Conservation (phyloP, 2,888 invertebrate species). For the Nysson spinosus region DNA sequence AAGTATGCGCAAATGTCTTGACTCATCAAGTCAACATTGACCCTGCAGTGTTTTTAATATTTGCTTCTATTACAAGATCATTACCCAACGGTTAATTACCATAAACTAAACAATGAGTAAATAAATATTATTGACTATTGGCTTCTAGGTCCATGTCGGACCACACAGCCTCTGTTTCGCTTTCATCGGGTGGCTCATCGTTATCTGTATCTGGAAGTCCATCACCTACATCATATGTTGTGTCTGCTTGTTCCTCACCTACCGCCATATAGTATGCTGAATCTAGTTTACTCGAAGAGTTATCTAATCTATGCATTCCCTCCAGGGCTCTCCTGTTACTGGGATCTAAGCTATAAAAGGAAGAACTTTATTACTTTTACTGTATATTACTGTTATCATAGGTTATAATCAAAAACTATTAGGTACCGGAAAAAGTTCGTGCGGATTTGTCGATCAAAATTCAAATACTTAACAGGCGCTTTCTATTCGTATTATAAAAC, state of each 20-base stretch:
- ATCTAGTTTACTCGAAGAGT: slow-evolving; percentile 78
- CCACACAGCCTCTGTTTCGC: slow-evolving; percentile 82
- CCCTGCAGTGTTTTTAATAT: no score
- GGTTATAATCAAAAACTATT: no score
- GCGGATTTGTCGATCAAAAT: no score
- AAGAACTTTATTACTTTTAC: slow-evolving; percentile 3
- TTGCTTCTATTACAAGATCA: no score
- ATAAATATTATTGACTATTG: slow-evolving; percentile 73
- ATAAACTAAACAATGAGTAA: no score
- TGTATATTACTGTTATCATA: no score
- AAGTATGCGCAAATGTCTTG: no score
- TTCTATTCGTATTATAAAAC: no score
- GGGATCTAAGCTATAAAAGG: slow-evolving; percentile 80
- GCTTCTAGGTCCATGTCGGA: slow-evolving; percentile 82
- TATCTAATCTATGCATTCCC: slow-evolving; percentile 82
- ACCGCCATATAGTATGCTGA: slow-evolving; percentile 79
- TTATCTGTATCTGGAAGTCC: slow-evolving; percentile 77
- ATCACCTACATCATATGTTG: slow-evolving; percentile 78
- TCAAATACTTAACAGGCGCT: no score
- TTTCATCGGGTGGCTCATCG: slow-evolving; percentile 78
- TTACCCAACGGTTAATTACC: no score
- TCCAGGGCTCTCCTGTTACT: slow-evolving; percentile 82
- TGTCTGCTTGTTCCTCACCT: slow-evolving; percentile 78
- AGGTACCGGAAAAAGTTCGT: no score
- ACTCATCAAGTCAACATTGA: no score